Percentiles rank a stretch among this genome's conserved stretches.
phyloP scores from a whole-genome alignment of 2,888 invertebrate species.

The Aphrophora alni region DNA sequence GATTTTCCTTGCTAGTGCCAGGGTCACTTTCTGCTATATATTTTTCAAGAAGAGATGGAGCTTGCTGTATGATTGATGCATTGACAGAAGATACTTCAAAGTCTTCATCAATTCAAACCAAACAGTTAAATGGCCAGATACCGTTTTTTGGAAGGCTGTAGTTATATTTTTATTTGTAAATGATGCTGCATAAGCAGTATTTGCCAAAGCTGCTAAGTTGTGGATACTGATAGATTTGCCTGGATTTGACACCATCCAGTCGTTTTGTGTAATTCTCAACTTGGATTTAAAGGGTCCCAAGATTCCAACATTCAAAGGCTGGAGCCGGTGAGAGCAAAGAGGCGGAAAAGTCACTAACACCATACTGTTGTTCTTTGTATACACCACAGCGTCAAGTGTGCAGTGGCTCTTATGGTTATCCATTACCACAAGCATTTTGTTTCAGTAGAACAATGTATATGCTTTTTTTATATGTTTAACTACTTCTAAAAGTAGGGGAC shows the following conservation, averaged over 20 bases:
- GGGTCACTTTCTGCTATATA: constrained; percentile 14
- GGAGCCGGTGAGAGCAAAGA: constrained; percentile 11
- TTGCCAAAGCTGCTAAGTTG: constrained; percentile 18
- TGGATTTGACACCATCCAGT: constrained; percentile 10
- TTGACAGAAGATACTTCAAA: constrained; percentile 19
- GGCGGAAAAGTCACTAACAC: not conserved
- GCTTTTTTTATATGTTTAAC: constrained; percentile 24
- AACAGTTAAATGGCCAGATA: constrained; percentile 1
- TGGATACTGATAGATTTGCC: constrained; percentile 23
- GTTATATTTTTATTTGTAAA: constrained; percentile 20
- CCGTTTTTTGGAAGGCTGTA: constrained; percentile 17
- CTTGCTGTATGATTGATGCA: not conserved
- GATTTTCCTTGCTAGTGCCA: no score
- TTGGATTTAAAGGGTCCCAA: constrained; percentile 16
- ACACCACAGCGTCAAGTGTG: not conserved
- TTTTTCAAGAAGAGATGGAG: constrained; percentile 4
- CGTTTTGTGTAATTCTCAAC: not conserved
- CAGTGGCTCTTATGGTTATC: no score
- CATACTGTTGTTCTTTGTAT: not conserved
- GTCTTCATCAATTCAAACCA: constrained; percentile 8
- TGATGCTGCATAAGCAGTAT: constrained; percentile 17
- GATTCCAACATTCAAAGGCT: constrained; percentile 12
- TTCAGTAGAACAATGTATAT: not conserved
- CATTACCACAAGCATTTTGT: not conserved
- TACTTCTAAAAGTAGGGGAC: no score